phyloP scores from a whole-genome alignment of 2,797 vertebrate genomes.

The Hippopotamyrus pictus region DNA sequence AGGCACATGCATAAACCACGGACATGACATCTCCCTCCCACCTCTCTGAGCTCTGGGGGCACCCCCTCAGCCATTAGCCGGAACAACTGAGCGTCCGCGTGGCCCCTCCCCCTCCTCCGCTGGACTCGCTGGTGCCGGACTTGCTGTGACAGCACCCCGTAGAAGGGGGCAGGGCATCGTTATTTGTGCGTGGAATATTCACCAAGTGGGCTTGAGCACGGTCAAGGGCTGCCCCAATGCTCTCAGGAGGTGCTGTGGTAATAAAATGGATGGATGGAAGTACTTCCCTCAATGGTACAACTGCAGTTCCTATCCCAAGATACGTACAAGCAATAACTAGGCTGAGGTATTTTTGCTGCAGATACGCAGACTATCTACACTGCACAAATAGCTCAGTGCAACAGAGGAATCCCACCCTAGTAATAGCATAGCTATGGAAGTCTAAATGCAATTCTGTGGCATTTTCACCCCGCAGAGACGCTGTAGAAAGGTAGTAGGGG shows the following conservation, averaged over 20 bases:
- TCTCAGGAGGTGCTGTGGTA: background rate
- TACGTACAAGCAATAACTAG: background rate
- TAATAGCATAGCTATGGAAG: background rate
- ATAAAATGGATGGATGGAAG: background rate
- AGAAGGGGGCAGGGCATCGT: background rate
- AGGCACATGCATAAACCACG: too few relatives aligned
- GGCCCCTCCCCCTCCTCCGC: slow-evolving; percentile 27
- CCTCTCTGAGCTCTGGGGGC: background rate
- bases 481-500: background rate
- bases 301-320: background rate
- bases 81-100: too few relatives aligned
- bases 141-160: slow-evolving; percentile 19
- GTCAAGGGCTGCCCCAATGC: background rate
- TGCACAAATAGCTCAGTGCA: background rate
- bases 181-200: background rate
- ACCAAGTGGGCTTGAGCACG: background rate
- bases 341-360: background rate
- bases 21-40: background rate
- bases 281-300: background rate
- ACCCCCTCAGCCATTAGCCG: background rate
- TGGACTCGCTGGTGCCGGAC: slow-evolving; percentile 39
- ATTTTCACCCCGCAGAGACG: background rate
- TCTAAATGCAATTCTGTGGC: background rate
- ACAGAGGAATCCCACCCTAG: background rate
- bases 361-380: background rate